Evolutionary conservation across 2,113 vertebrate genomes (phyloP), one percentile per base, ranked within the genome.

Genomic region (Poecilia latipinna): DNA sequence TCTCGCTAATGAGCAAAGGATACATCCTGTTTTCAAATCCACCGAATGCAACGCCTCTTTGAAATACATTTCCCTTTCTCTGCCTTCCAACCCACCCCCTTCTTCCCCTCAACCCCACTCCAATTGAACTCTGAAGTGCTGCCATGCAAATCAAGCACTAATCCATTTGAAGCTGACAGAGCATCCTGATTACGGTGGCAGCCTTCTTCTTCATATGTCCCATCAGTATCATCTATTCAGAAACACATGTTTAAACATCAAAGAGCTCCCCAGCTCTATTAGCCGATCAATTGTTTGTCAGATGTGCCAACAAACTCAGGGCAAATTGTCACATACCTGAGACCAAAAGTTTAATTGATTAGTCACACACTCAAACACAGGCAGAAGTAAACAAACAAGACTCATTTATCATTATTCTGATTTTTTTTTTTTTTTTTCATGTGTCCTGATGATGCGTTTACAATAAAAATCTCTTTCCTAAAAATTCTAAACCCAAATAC

Each of bases 181-280:
- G 85, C 83, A 72, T 87, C 85, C 82, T 92, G 93, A 94, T 94
- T 92, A 91, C 29, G 65, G 89, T 79, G 60, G 78, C 48, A 35
- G 84, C 89, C 93, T 93, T 93, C 91, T 91, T 92, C 92, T 95
- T 95, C 90, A 95, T 93, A 93, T 87, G 84, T 84, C 78, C 78
- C 77, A 79, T 90, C 77, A 63, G 65, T 69, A 77, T 90, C 87
- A 84, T 82, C 88, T 85, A 84, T 85, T 74, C 84, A 87, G 89
- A 78, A 94, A 93, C 88, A 91, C 73, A 75, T 89, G 88, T 91
- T 81, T 60, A 86, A 80, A 92, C 93, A 93, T 93, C 91, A 95
- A 93, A 94, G 92, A 68, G 78, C 71, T 88, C 69, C 79, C 69
- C 11, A 73, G 85, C 93, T 93, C 90, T 92, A 92, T 90, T 93